phyloP scores from a whole-genome alignment of 2,113 vertebrate genomes.

The Taxidea taxus region DNA sequence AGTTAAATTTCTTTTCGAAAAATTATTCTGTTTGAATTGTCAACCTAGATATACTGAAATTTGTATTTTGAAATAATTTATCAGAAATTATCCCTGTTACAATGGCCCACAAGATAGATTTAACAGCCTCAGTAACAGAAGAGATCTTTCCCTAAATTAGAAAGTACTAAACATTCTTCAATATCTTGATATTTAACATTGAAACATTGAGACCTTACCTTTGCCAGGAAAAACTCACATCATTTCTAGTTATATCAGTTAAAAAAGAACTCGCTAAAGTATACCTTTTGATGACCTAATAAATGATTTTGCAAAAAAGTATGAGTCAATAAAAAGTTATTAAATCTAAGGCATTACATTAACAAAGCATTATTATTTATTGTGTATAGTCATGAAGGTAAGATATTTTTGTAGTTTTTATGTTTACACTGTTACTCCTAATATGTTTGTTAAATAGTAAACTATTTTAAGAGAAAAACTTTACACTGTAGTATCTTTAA shows the following conservation, averaged over 20 bases:
- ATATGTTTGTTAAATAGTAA: not conserved
- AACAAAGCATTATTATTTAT: not conserved
- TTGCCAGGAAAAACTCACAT: not conserved
- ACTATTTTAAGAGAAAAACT: not conserved
- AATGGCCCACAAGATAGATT: not conserved
- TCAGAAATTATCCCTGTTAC: not conserved
- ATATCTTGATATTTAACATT: not conserved
- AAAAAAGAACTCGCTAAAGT: not conserved
- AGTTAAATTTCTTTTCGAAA: not conserved
- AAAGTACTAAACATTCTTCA: not conserved
- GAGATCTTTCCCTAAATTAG: not conserved
- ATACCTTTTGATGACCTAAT: not conserved
- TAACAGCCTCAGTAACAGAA: not conserved
- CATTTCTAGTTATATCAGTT: not conserved
- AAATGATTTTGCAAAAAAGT: not conserved
- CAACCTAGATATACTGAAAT: not conserved
- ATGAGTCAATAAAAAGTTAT: not conserved
- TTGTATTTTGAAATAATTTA: not conserved
- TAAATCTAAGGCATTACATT: not conserved
- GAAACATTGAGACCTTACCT: not conserved
- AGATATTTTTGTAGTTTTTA: not conserved
- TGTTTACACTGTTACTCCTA: not conserved
- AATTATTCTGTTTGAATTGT: not conserved
- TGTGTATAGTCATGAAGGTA: not conserved
- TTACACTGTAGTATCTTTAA: not conserved